These are phyloP conservation scores for Orchestia grillus DNA, from an alignment of 1,140 invertebrate species.

Conservation along the genomic window DNA sequence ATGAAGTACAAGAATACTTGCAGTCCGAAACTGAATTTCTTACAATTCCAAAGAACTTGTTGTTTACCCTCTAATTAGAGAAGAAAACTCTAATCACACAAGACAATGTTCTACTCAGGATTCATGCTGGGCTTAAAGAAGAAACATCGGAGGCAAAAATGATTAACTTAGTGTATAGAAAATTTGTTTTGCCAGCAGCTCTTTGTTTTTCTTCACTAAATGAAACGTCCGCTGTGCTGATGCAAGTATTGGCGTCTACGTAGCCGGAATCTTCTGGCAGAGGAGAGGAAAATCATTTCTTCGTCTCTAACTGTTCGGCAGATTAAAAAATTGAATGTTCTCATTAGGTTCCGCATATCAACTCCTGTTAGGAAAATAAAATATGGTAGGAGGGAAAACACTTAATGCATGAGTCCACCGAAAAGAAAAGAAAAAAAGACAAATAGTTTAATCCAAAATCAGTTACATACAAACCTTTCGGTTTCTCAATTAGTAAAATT, in stretches of 20 bases:
- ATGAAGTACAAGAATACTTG: neutral
- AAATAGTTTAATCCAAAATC: no score
- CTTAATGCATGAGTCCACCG: no score
- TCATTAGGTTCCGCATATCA: no score
- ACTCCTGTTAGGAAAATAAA: no score
- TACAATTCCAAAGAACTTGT: neutral
- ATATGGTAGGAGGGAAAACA: no score
- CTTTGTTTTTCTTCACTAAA: neutral
- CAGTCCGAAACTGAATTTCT: neutral
- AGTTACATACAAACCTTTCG: no score
- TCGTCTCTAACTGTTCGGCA: neutral
- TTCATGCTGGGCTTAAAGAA: neutral
- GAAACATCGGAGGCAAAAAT: neutral
- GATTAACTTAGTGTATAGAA: neutral
- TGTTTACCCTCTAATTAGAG: neutral
- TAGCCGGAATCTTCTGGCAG: no score
- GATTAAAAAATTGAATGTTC: neutral
- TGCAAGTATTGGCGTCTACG: no score
- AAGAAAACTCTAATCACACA: neutral
- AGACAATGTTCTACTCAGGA: neutral
- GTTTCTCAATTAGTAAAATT: no score
- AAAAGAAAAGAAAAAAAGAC: no score
- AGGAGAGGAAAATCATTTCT: no score
- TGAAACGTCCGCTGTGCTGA: neutral
- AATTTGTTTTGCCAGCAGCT: neutral